A percentile compares a stretch with the other conserved stretches of the same genome.
phyloP scores from a whole-genome alignment of 2,888 invertebrate species.

The Rotaria macrura region DNA sequence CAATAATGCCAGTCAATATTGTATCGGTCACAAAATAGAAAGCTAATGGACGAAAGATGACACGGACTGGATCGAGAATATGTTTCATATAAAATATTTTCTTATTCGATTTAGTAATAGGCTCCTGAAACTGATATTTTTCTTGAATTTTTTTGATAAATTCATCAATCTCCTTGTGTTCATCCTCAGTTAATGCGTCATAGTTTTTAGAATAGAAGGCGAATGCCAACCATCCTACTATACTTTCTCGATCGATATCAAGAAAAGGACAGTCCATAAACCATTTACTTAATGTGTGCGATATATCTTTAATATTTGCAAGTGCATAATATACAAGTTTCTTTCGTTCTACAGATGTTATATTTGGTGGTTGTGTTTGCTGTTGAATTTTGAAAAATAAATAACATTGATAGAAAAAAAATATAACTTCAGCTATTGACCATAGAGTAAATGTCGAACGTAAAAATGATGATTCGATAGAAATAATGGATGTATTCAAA shows the following conservation, averaged over 20 bases:
- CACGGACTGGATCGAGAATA: constrained; percentile 8
- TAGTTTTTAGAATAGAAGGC: background rate
- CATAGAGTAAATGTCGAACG: background rate
- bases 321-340: background rate
- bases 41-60: background rate
- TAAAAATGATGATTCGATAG: background rate
- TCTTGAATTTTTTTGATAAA: background rate
- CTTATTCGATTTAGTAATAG: background rate
- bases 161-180: background rate
- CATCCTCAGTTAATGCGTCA: background rate
- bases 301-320: background rate
- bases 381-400: background rate
- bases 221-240: background rate
- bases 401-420: background rate
- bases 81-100: background rate
- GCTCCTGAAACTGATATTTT: background rate
- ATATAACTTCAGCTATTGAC: background rate
- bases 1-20: background rate
- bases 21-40: background rate
- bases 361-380: background rate
- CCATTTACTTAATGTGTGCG: background rate
- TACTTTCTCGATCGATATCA: background rate
- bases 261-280: background rate
- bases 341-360: background rate
- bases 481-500: background rate